Evolutionary conservation across 53 echinoderm and acorn worm species (phyloP).

Genomic region (Echinarachnius parma): DNA sequence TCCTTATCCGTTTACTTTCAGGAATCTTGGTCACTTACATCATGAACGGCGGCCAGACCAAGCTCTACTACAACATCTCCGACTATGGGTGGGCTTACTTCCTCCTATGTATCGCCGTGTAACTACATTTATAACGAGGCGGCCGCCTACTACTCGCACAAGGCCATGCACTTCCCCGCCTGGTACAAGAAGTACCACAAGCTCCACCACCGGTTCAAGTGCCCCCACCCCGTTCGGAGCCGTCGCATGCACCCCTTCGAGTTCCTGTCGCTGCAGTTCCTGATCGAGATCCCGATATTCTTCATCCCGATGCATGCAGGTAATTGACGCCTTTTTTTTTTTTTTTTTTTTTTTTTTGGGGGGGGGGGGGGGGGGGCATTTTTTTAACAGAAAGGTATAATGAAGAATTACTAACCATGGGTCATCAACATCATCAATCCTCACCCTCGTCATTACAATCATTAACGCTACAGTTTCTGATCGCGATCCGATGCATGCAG

Average conservation of each 20-base stretch:
- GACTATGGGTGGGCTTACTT: conserved; percentile 43
- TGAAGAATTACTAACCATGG: too few species aligned
- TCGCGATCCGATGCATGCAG: too few species aligned
- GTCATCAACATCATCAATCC: too few species aligned
- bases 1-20: background rate
- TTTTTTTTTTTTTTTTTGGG: background rate
- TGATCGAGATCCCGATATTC: conserved; percentile 23
- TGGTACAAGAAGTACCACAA: conserved; percentile 31
- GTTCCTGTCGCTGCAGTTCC: conserved; percentile 28
- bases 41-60: conserved; percentile 37
- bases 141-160: conserved; percentile 13
- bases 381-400: too few species aligned
- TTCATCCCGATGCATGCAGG: conserved; percentile 31
- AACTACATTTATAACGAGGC: conserved; percentile 32
- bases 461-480: too few species aligned
- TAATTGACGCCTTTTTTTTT: background rate
- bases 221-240: conserved; percentile 24
- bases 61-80: conserved; percentile 39
- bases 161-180: conserved; percentile 10
- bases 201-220: conserved; percentile 30
- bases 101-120: conserved; percentile 5
- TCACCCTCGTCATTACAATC: too few species aligned
- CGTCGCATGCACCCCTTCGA: conserved; percentile 39
- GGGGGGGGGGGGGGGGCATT: too few species aligned
- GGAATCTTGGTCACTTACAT: conserved; percentile 28